A percentile compares a stretch with the other conserved stretches of the same genome.
These are phyloP conservation scores for Onthophagus taurus DNA, from an alignment of 1,140 invertebrate species.

Conservation along the genomic window DNA sequence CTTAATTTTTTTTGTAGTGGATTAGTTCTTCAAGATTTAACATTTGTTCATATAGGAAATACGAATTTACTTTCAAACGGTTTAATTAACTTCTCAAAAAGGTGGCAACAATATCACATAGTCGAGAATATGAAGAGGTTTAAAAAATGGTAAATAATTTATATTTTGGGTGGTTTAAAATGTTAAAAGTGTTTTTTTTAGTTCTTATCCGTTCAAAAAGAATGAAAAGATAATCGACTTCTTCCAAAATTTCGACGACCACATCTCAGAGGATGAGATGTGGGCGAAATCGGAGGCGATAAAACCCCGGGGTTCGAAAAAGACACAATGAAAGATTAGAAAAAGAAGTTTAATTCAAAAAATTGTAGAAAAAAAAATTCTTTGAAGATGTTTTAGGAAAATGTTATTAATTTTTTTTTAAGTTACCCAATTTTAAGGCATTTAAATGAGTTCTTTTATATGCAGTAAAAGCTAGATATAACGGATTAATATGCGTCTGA, in stretches of 20 bases:
- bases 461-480: no score
- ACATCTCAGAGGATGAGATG: conserved; percentile 90
- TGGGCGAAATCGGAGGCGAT: conserved; percentile 96
- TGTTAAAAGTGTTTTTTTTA: conserved; percentile 35
- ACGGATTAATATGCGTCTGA: no score
- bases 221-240: conserved; percentile 89
- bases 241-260: conserved; percentile 95
- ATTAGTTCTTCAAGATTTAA: conserved; percentile 95
- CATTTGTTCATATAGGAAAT: conserved; percentile 97
- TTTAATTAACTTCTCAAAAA: conserved; percentile 91
- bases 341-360: no score
- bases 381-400: no score
- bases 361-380: no score
- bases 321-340: no score
- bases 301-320: conserved; percentile 74
- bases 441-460: no score
- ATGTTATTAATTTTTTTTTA: no score
- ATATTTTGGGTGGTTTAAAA: conserved; percentile 4
- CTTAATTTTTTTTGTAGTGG: conserved; percentile 59
- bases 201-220: conserved; percentile 77
- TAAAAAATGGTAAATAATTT: conserved; percentile 72
- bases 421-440: no score
- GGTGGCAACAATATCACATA: conserved; percentile 97
- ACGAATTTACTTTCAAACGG: conserved; percentile 78
- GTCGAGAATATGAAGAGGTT: conserved; percentile 96